A percentile compares a stretch with the other conserved stretches of the same genome.
Conservation (phyloP, 2,113 vertebrate genomes). For the Polyodon spathula region DNA sequence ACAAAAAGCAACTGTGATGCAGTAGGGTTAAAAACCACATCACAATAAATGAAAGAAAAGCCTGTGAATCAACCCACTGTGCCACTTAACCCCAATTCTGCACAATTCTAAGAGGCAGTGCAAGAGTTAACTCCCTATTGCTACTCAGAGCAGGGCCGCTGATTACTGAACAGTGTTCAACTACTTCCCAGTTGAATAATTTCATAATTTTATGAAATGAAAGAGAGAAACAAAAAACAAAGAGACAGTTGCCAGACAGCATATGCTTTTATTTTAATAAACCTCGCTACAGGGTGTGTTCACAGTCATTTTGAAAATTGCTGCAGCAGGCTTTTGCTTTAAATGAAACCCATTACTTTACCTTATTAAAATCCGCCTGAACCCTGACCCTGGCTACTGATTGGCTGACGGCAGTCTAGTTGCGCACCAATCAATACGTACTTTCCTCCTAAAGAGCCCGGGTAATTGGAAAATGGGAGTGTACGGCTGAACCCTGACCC, state of each 20-base stretch:
- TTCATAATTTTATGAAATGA: not conserved
- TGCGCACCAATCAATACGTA: constrained; percentile 46
- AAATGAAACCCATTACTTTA: constrained; percentile 51
- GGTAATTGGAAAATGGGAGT: constrained; percentile 49
- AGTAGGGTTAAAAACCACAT: too few relatives aligned
- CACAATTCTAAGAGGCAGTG: not conserved
- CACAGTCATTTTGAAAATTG: not conserved
- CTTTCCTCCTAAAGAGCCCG: constrained; percentile 37
- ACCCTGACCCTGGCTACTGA: constrained; percentile 42
- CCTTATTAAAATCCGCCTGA: constrained; percentile 48
- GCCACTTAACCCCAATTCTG: too few relatives aligned
- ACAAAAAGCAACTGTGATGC: too few relatives aligned
- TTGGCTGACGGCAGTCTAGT: constrained; percentile 38
- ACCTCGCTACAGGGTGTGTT: constrained; percentile 20
- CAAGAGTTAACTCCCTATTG: not conserved
- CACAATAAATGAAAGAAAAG: too few relatives aligned
- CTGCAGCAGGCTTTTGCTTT: constrained; percentile 16
- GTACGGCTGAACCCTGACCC: constrained; percentile 46
- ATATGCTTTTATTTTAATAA: constrained; percentile 34
- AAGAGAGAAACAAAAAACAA: not conserved
- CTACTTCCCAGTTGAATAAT: constrained; percentile 2
- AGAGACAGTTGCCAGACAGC: constrained; percentile 5
- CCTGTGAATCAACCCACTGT: too few relatives aligned
- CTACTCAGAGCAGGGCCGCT: not conserved
- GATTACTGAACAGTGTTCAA: not conserved